A percentile compares a stretch with the other conserved stretches of the same genome.
Conservation (phyloP, 92 coral and sea anemone species). For the Palythoa grandiflora region DNA sequence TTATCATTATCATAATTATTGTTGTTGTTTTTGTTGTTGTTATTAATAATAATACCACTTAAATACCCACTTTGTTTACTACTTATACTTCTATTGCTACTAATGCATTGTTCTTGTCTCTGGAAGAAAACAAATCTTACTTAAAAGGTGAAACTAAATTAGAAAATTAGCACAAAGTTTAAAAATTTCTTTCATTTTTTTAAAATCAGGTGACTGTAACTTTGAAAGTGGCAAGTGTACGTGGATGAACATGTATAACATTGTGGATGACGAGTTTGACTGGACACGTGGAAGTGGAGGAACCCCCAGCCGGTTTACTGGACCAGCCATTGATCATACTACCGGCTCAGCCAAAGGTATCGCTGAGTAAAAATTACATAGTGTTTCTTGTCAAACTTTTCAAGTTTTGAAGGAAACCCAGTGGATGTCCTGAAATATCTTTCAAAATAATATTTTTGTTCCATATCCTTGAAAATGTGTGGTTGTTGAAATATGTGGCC, state of each 20-base stretch:
- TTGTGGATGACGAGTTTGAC: conserved; percentile 88
- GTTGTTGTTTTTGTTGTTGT: no score
- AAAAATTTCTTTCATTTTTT: neutral
- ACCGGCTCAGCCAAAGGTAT: conserved; percentile 77
- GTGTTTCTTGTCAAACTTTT: neutral
- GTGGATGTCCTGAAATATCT: no score
- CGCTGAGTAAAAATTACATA: neutral
- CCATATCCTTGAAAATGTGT: no score
- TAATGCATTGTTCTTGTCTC: neutral
- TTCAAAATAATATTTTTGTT: no score
- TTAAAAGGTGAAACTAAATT: neutral
- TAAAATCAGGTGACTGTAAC: conserved; percentile 81
- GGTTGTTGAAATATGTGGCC: no score
- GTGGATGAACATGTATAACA: conserved; percentile 83
- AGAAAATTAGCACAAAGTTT: neutral
- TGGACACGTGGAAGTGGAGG: conserved; percentile 87
- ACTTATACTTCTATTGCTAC: neutral
- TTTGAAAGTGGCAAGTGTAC: conserved; percentile 94
- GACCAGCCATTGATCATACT: conserved; percentile 90
- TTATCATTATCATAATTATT: neutral
- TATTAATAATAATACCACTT: no score
- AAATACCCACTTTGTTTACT: no score
- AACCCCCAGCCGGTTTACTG: conserved; percentile 78
- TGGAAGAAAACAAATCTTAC: no score
- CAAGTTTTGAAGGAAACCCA: neutral